A percentile compares a stretch with the other conserved stretches of the same genome.
phyloP scores from a whole-genome alignment of 2,888 invertebrate genomes.

The Trachelus stipa region DNA sequence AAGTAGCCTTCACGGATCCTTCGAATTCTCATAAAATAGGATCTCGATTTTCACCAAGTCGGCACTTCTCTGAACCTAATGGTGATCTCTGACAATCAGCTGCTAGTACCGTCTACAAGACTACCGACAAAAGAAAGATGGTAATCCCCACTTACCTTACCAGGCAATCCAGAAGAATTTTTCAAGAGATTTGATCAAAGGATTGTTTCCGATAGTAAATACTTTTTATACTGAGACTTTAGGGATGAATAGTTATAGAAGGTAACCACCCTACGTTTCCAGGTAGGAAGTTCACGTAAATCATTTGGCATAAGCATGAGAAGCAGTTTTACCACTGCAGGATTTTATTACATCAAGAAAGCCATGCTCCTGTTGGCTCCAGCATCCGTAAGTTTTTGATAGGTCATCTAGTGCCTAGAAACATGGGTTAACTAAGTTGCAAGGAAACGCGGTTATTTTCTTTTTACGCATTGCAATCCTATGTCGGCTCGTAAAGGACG shows the following conservation, averaged over 20 bases:
- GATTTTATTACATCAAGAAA: background rate
- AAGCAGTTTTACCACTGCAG: background rate
- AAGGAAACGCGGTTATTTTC: constrained; percentile 2
- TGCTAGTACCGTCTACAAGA: background rate
- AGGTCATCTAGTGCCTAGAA: background rate
- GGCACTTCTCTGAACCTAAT: background rate
- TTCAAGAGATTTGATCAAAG: background rate
- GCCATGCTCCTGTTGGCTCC: background rate
- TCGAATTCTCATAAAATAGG: background rate
- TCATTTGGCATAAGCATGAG: background rate
- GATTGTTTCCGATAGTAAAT: background rate
- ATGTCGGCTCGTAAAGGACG: background rate
- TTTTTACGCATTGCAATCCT: background rate
- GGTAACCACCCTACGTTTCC: background rate
- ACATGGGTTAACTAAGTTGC: background rate
- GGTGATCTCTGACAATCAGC: background rate
- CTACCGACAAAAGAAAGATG: background rate
- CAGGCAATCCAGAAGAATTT: background rate
- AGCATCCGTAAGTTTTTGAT: background rate
- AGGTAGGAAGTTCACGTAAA: background rate
- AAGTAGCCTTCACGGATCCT: background rate
- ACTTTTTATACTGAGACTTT: background rate
- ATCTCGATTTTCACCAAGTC: background rate
- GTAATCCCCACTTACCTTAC: background rate
- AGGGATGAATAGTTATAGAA: background rate